A percentile compares a stretch with the other conserved stretches of the same genome.
These are phyloP conservation scores for Rhagoletis pomonella DNA, from an alignment of 1,140 invertebrate genomes.

Conservation along the genomic window DNA sequence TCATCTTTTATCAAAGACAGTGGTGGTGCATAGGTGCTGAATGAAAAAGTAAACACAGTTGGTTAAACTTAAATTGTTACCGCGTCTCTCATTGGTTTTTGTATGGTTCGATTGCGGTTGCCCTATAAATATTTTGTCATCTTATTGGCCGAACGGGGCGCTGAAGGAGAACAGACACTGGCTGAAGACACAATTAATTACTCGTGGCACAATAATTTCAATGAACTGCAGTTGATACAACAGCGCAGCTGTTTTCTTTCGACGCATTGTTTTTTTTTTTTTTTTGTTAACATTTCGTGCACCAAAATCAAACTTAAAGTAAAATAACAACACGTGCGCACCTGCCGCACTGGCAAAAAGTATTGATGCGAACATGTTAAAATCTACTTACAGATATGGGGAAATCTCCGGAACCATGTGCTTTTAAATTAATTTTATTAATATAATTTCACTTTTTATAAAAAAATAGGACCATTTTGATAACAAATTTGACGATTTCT, in stretches of 20 bases:
- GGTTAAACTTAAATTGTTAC: no score
- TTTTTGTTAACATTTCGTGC: background rate
- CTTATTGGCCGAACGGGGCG: background rate
- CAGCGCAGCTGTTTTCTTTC: conserved; percentile 13
- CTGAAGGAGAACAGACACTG: background rate
- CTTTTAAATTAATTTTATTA: no score
- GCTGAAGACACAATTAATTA: background rate
- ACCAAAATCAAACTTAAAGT: background rate
- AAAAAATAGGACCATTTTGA: no score
- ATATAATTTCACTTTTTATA: no score
- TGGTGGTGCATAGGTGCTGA: no score
- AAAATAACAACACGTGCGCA: background rate
- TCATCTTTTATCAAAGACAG: no score
- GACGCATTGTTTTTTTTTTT: conserved; percentile 22
- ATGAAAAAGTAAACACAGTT: no score
- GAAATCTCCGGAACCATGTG: no score
- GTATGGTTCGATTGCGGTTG: background rate
- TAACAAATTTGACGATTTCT: no score
- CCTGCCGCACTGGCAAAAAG: background rate
- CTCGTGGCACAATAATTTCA: conserved; percentile 13
- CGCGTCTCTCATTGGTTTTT: no score
- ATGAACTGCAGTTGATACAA: background rate
- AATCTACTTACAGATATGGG: no score
- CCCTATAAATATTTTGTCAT: background rate
- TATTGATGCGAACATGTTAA: no score